Evolutionary conservation across 1,140 invertebrate species (phyloP).

Genomic region (Drosophila burlai): DNA sequence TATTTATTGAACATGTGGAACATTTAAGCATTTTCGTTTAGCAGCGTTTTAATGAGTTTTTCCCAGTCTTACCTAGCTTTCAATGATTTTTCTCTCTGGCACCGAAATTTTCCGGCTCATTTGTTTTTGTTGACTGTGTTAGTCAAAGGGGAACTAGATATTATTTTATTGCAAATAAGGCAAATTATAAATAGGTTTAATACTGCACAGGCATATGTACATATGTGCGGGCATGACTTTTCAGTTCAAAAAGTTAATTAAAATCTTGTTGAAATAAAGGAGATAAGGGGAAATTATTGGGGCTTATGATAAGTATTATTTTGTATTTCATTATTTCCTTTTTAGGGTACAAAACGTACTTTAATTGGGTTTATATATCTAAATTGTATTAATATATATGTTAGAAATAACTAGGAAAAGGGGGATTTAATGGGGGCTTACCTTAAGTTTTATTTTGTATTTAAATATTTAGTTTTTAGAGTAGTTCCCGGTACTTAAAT

Average conservation of each 20-base stretch:
- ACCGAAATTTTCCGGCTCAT: neutral
- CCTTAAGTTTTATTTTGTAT: neutral
- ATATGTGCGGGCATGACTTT: neutral
- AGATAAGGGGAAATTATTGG: neutral
- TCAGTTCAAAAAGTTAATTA: slow-evolving; percentile 8
- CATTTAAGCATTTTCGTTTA: slow-evolving; percentile 15
- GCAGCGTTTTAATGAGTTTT: slow-evolving; percentile 32
- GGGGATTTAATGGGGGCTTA: neutral
- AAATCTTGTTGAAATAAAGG: slow-evolving; percentile 5
- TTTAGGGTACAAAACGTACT: neutral
- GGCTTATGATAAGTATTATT: neutral
- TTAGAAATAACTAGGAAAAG: neutral
- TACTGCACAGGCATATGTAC: neutral
- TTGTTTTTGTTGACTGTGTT: neutral
- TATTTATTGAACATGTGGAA: slow-evolving; percentile 23
- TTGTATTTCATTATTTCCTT: neutral
- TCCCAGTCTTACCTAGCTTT: neutral
- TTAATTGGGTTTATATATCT: too few species aligned
- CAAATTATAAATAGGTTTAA: neutral
- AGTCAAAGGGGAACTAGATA: neutral
- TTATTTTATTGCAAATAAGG: slow-evolving; percentile 7
- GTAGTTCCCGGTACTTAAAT: neutral
- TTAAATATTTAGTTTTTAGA: neutral
- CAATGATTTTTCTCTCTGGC: neutral
- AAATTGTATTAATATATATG: too few species aligned